Evolutionary conservation across 2,797 vertebrate species (phyloP).

Genomic region (Rhinogobio ventralis): DNA sequence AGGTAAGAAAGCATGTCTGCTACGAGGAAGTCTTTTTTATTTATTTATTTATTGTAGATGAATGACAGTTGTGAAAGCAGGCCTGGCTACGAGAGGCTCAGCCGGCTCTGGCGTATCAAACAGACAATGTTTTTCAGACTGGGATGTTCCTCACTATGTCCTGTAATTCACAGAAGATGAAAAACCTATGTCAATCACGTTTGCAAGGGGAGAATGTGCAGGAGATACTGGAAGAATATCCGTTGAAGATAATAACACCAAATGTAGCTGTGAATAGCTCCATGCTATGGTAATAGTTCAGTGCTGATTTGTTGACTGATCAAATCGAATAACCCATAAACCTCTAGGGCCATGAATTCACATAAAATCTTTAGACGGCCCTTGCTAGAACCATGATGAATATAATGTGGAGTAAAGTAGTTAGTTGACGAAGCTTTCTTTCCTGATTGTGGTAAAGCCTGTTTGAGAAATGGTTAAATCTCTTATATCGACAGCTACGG

Average conservation of each 20-base stretch:
- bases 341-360: conserved; percentile 7
- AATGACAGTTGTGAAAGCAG: conserved; percentile 53
- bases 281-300: background rate
- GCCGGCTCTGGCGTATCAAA: conserved; percentile 43
- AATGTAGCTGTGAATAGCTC: background rate
- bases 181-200: conserved; percentile 3
- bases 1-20: conserved; percentile 43
- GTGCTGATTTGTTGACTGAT: conserved; percentile 1
- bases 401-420: conserved; percentile 21
- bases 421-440: conserved; percentile 32
- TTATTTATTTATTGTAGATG: conserved; percentile 37
- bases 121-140: conserved; percentile 53
- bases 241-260: background rate
- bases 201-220: background rate
- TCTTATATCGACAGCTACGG: conserved; percentile 28
- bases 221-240: background rate
- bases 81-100: conserved; percentile 38
- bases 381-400: conserved; percentile 10
- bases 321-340: background rate
- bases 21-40: conserved; percentile 30
- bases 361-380: conserved; percentile 13
- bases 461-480: conserved; percentile 38
- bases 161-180: conserved; percentile 29
- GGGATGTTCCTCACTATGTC: conserved; percentile 19
- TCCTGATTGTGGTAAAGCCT: conserved; percentile 9